phyloP scores from a whole-genome alignment of 1,140 invertebrate genomes.

The Philopotamus ludificatus region DNA sequence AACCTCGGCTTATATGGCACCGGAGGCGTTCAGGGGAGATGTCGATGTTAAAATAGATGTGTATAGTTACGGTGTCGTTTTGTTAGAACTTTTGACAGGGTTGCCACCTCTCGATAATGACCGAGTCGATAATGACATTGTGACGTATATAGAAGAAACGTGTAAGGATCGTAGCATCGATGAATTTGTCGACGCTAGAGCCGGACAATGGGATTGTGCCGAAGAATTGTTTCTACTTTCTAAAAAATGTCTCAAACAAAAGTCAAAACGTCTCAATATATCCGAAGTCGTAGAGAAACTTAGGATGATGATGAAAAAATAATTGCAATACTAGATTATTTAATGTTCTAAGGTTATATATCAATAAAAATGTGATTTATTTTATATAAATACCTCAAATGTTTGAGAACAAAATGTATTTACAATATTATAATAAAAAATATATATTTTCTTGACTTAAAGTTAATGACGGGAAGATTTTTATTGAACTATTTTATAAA shows the following conservation, averaged over 20 bases:
- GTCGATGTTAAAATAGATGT: slow-evolving; percentile 73
- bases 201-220: slow-evolving; percentile 46
- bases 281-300: slow-evolving; percentile 26
- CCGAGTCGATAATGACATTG: slow-evolving; percentile 56
- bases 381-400: slow-evolving; percentile 1
- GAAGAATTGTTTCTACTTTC: slow-evolving; percentile 45
- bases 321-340: no score
- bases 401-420: not conserved
- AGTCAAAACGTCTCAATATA: slow-evolving; percentile 47
- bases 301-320: not conserved
- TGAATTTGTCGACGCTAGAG: slow-evolving; percentile 42
- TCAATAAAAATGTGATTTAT: not conserved
- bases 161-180: slow-evolving; percentile 44
- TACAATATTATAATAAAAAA: not conserved
- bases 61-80: slow-evolving; percentile 76
- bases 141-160: slow-evolving; percentile 47
- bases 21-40: slow-evolving; percentile 69
- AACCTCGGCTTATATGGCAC: slow-evolving; percentile 74
- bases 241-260: slow-evolving; percentile 48
- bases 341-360: not conserved
- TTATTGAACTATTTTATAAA: no score
- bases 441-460: no score
- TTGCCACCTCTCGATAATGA: slow-evolving; percentile 60
- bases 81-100: slow-evolving; percentile 69
- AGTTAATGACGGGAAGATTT: no score